Base-by-base conservation (phyloP, 2,113 vertebrate genomes). In the Morone chrysops region DNA sequence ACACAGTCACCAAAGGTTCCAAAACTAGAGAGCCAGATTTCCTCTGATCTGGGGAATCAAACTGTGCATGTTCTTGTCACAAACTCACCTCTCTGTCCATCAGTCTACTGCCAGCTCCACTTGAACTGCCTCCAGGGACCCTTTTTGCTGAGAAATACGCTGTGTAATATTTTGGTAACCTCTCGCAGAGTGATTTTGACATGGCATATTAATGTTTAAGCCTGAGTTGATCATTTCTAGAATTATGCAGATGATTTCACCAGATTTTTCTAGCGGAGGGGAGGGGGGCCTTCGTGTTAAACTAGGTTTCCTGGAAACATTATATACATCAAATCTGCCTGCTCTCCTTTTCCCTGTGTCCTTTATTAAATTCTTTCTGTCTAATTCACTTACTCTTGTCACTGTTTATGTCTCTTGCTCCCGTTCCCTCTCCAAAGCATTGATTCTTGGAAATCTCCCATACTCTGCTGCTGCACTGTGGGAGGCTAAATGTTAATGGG, bases 301-400 rank as follows among this genome's bases (percentile, higher is more conserved):
- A 84, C 63, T 3, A 13, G 22, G 17, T 70, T 90, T 91, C 82
- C 83, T 76, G 68, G 72, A 93, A 89, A 85, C 62, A 83, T 90
- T 70, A 62, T 0, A 31, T 20, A 12, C 40, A 56, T 81, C 63
- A 72, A 40, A 80, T 81, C 45, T 43, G 50, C 53, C 48, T 4
- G 14, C 41, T 68, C 36, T 62, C 38, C 36, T 1, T 60, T 51
- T 75, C 13, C 59, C 50, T 63, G 12, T 81, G 22, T 82, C 70
- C 59, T 40, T 17, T 5, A 38, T 72, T 61, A 9, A 2, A 40
- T 17, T 48, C 53, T 81, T 9, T 76, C n/a, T 36, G 45, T 81
- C 17, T 62, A 68, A 79, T 72, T 83, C 68, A 25, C 47, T 50
- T 18, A 50, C 45, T 61, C 20, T 38, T 60, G 43, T 81, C 38